phyloP scores from a whole-genome alignment of 2,888 invertebrate species.

The Rotaria magnacalcarata region DNA sequence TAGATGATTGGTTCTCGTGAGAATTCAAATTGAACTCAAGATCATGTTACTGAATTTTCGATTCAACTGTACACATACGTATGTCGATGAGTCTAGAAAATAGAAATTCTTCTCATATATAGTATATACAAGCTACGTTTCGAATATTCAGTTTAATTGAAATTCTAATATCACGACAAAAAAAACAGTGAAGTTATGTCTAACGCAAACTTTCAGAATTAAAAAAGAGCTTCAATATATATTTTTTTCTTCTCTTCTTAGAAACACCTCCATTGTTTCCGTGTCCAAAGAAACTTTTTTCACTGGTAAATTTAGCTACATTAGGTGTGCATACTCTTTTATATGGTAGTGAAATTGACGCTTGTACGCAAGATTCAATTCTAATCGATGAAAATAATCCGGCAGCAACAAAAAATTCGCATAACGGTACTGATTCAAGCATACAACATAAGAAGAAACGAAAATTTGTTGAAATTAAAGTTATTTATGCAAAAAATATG shows the following conservation, averaged over 20 bases:
- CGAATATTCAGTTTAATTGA: no score
- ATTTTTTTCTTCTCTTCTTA: background rate
- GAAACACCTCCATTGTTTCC: conserved; percentile 15
- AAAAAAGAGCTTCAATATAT: no score
- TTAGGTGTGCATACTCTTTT: conserved; percentile 15
- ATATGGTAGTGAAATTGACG: conserved; percentile 31
- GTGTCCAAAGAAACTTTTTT: conserved; percentile 24
- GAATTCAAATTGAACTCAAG: no score
- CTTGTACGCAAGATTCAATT: background rate
- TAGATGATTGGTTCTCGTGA: no score
- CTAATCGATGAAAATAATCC: background rate
- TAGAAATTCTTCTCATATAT: no score
- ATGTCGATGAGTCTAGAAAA: no score
- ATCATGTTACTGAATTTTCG: no score
- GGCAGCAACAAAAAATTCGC: background rate
- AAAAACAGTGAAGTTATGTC: no score
- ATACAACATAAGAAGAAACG: background rate
- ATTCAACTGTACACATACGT: no score
- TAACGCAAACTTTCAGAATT: no score
- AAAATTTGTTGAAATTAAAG: conserved; percentile 9
- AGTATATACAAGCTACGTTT: no score
- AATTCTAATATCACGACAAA: no score
- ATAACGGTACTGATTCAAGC: background rate
- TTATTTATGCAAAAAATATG: conserved; percentile 28
- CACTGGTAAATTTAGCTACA: background rate